Evolutionary conservation across 2,113 vertebrate genomes (phyloP), one percentile per base, ranked within the genome.

Genomic region (Pluvianellus socialis): DNA sequence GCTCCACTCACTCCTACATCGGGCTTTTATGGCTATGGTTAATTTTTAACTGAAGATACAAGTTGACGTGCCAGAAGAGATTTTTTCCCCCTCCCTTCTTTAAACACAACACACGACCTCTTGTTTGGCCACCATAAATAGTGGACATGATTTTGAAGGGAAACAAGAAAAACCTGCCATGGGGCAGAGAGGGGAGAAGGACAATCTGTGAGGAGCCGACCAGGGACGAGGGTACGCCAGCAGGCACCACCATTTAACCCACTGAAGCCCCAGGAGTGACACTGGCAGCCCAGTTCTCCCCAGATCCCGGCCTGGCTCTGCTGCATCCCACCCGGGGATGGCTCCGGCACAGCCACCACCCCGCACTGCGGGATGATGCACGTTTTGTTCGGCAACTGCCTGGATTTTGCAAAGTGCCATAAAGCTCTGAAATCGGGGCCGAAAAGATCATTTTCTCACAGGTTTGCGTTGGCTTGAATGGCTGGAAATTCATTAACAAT

Each of bases 401-500:
- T 3, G 28, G 77, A 12, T 77, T 75, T 58, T 71, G 44, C 0
- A 2, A 87, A 82, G 35, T 0, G 1, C 74, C 76, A 33, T 28
- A 12, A 81, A 83, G 67, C 55, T 53, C 93, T 2, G 0, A 82
- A 65, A 52, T 12, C 18, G 1, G 84, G 90, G 74, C 40, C 2
- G 27, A 50, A 56, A 82, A 91, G 87, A 63, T 32, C 21, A 2
- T 90, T 95, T 96, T 94, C 93, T 91, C 93, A 88, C 88, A 96
- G 96, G 94, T 96, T 96, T 90, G 62, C 59, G 0, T 94, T 79
- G 93, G 91, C 76, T 71, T 83, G 71, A 91, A 94, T 73, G 91
- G 83, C 66, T 94, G 96, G 90, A 86, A 95, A 83, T 88, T 90
- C 94, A 93, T 94, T 95, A 93, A 86, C 94, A 91, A 94, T 88